A percentile compares a stretch with the other conserved stretches of the same genome.
phyloP scores from a whole-genome alignment of 2,113 vertebrate species.

The Dissostichus mawsoni region DNA sequence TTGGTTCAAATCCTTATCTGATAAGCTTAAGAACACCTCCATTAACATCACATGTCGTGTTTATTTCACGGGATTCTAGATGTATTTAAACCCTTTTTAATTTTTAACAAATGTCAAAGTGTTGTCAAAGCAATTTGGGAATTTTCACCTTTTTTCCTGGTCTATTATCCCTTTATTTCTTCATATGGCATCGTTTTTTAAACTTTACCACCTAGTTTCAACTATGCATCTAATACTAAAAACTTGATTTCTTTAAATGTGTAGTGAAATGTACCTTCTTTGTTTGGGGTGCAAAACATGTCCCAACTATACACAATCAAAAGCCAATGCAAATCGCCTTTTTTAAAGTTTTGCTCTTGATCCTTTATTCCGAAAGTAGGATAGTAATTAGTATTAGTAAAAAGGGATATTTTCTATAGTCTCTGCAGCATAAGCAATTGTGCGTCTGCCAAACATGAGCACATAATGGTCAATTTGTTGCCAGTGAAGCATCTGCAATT shows the following conservation, averaged over 20 bases:
- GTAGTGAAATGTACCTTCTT: not conserved
- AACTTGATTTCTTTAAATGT: no score
- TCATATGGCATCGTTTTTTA: not conserved
- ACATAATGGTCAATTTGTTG: slow-evolving; percentile 51
- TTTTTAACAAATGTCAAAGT: not conserved
- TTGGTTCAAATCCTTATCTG: not conserved
- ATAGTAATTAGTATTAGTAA: not conserved
- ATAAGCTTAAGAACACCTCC: not conserved
- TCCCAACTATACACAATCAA: not conserved
- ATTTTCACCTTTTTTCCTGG: not conserved
- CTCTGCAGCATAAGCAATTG: slow-evolving; percentile 10
- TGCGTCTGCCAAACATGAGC: slow-evolving; percentile 24
- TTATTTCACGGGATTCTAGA: not conserved
- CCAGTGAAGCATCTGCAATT: slow-evolving; percentile 17
- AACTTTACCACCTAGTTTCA: not conserved
- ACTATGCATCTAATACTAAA: not conserved
- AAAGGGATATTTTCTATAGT: not conserved
- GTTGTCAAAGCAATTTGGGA: not conserved
- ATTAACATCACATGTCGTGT: not conserved
- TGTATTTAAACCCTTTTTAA: not conserved
- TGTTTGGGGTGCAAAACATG: not conserved
- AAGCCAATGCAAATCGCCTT: not conserved
- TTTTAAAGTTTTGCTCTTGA: not conserved
- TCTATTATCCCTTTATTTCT: not conserved
- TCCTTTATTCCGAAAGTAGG: not conserved